These are phyloP conservation scores for Channa argus DNA, from an alignment of 2,113 vertebrate species.

Conservation along the genomic window DNA sequence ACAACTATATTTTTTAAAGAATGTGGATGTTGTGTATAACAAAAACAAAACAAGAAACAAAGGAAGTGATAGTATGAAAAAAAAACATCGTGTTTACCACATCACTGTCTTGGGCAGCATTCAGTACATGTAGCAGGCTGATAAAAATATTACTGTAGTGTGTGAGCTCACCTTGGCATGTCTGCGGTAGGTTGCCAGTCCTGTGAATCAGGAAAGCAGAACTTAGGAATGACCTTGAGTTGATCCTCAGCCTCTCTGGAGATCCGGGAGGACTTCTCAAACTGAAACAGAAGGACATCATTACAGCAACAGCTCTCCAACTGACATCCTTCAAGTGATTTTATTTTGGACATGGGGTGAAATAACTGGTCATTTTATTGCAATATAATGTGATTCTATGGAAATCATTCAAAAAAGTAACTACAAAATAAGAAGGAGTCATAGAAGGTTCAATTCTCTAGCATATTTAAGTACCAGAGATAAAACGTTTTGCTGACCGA, in stretches of 20 bases:
- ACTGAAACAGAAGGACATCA: constrained; percentile 79
- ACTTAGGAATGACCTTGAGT: constrained; percentile 94
- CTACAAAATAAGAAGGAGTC: too few species aligned
- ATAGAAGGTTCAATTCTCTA: too few species aligned
- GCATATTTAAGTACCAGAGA: too few species aligned
- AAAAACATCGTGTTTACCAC: not conserved
- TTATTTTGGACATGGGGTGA: not conserved
- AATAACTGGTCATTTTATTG: not conserved
- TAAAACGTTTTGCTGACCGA: too few species aligned
- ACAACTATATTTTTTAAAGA: too few species aligned
- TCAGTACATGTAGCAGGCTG: not conserved
- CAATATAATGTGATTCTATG: not conserved
- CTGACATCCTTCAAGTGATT: not conserved
- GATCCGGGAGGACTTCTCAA: constrained; percentile 90
- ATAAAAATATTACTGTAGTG: not conserved
- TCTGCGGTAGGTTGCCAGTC: constrained; percentile 92
- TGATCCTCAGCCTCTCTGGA: constrained; percentile 95
- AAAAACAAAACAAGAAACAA: too few species aligned
- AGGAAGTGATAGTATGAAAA: not conserved
- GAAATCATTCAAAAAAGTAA: too few species aligned
- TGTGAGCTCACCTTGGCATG: constrained; percentile 86
- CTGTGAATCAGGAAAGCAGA: constrained; percentile 95
- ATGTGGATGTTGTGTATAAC: too few species aligned
- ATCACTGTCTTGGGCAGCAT: not conserved
- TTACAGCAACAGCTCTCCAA: not conserved